phyloP scores from a whole-genome alignment of 2,888 invertebrate species.

The Palloptera scutellata region DNA sequence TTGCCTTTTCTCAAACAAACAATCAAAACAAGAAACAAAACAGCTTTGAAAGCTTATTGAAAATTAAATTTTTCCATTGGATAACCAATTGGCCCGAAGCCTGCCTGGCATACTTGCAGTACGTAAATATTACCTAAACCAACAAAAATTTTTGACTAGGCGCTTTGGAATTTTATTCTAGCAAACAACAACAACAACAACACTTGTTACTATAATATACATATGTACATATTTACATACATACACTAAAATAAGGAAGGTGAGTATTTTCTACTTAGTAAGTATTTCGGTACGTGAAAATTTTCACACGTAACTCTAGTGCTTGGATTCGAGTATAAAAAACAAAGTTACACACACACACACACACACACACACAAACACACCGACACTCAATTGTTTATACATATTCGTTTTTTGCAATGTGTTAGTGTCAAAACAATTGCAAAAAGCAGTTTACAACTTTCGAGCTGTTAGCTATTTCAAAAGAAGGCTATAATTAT shows the following conservation, averaged over 20 bases:
- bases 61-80: no score
- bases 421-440: neutral
- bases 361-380: neutral
- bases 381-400: neutral
- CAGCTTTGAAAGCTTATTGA: no score
- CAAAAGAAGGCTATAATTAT: no score
- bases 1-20: no score
- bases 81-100: no score
- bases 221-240: slow-evolving; percentile 14
- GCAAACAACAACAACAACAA: slow-evolving; percentile 16
- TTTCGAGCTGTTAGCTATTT: no score
- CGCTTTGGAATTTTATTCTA: neutral
- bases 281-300: slow-evolving; percentile 17
- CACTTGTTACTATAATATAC: neutral
- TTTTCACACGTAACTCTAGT: slow-evolving; percentile 26
- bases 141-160: no score
- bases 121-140: no score
- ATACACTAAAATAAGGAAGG: neutral
- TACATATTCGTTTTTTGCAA: neutral
- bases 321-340: no score
- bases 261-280: no score
- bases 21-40: no score
- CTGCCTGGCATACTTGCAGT: no score
- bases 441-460: slow-evolving; percentile 14
- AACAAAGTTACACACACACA: neutral